Base-by-base conservation (phyloP, 2,113 vertebrate genomes). In the Archocentrus centrarchus region DNA sequence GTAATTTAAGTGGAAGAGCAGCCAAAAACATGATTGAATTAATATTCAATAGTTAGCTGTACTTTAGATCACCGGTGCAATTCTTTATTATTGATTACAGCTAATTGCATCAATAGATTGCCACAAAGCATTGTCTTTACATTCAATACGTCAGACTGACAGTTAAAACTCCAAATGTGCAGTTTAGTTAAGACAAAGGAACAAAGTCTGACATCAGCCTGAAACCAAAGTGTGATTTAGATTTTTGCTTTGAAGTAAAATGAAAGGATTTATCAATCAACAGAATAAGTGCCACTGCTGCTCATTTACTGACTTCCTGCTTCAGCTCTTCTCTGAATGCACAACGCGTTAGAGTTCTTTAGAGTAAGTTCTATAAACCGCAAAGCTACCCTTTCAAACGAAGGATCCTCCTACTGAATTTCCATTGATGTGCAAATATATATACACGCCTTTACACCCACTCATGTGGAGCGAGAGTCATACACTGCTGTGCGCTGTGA, bases 31-130 rank as follows among this genome's bases (percentile, higher is more conserved):
- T n/a, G 44, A 70, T 20, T 53, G 44, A 53, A 70, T 70, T 50
- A 70, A 70, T 32, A 70, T 70, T 70, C 66, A 70, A 70, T 53
- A 70, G 24, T 70, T 70, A 70, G 66, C 41, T 70, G 66, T 70
- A 44, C 15, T 70, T 17, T 70, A 24, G 24, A 70, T 30, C 44
- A 20, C 44, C 24, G 30, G 15, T 30, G 44, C 44, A 32, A 70
- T 24, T 11, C 10, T 20, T 20, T 70, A 70, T 70, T 70, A 70
- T 50, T 70, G 24, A 70, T 53, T 70, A 70, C 44, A 53, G 24
- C 41, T 50, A 70, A 70, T 70, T 50, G 47, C 66, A 50, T 50
- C 64, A 70, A 47, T 24, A 47, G 64, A 30, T 27, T 50, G 41
- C 15, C 41, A 30, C 41, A 68, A 70, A 70, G 9, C 50, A 11